A percentile compares a stretch with the other conserved stretches of the same genome.
These are phyloP conservation scores for Columba janthina DNA, from an alignment of 2,113 vertebrate genomes.

Conservation along the genomic window DNA sequence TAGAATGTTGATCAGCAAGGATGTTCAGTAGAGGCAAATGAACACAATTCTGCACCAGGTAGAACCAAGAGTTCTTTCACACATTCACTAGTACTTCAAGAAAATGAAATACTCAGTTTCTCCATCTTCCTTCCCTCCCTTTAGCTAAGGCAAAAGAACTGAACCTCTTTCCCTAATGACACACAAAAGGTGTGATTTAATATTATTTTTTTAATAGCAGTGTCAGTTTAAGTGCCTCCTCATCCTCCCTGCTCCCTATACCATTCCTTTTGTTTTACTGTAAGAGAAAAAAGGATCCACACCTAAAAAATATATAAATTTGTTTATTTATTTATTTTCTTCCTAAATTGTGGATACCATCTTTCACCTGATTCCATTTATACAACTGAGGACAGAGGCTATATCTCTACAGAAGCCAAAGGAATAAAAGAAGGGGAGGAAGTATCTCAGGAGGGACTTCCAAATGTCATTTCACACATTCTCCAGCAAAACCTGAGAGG, in stretches of 20 bases:
- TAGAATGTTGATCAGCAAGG: background rate
- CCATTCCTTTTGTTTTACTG: background rate
- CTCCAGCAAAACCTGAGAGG: background rate
- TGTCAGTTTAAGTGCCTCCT: background rate
- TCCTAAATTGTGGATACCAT: background rate
- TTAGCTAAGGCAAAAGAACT: conserved; percentile 6
- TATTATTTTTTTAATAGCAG: background rate
- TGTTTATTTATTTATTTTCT: too few species aligned
- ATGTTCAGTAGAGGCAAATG: background rate
- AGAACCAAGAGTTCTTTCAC: background rate
- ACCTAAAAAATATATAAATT: background rate
- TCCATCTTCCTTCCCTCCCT: background rate
- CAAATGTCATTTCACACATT: background rate
- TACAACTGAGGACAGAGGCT: background rate
- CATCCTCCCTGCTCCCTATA: background rate
- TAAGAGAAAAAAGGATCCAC: background rate
- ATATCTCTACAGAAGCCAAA: background rate
- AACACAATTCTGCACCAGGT: background rate
- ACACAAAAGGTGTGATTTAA: background rate
- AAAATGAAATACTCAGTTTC: background rate
- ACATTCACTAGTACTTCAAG: background rate
- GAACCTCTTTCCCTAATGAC: background rate
- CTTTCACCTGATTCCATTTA: background rate
- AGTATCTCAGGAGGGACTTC: background rate
- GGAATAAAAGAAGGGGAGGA: background rate